Percentiles rank a stretch among this genome's conserved stretches.
Evolutionary conservation across 2,113 vertebrate species (phyloP).

Genomic region (Planiliza haematocheilus): DNA sequence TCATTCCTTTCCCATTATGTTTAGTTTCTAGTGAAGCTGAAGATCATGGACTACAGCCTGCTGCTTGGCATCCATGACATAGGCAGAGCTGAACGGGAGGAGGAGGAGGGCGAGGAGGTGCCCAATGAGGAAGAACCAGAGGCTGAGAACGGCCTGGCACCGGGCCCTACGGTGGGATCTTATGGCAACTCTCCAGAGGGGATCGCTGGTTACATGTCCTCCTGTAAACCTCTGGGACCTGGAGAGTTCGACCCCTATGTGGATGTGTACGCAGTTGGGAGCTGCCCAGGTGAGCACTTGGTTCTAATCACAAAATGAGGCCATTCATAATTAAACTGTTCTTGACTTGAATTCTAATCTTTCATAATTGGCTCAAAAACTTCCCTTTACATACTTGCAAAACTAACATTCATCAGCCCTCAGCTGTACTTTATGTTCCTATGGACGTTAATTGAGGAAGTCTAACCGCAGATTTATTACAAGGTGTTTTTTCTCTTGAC

Average conservation of each 20-base stretch:
- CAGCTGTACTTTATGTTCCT: no score
- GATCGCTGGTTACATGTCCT: constrained; percentile 89
- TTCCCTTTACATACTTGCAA: no score
- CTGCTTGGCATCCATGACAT: constrained; percentile 92
- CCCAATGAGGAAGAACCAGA: constrained; percentile 86
- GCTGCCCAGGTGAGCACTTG: constrained; percentile 84
- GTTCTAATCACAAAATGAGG: background rate
- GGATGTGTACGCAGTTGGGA: constrained; percentile 90
- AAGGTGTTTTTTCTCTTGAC: no score
- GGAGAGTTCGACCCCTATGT: constrained; percentile 91
- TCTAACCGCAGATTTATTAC: no score
- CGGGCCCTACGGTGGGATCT: constrained; percentile 79
- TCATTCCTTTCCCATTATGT: rapidly evolving
- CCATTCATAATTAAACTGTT: rapidly evolving
- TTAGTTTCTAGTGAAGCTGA: constrained; percentile 91
- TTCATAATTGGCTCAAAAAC: no score
- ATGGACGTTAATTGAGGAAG: no score
- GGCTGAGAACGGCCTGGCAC: constrained; percentile 80
- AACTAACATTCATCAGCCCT: no score
- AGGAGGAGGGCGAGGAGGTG: constrained; percentile 84
- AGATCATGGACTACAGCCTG: constrained; percentile 96
- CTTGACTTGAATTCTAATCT: background rate
- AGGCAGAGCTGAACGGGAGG: constrained; percentile 87
- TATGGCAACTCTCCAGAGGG: constrained; percentile 91
- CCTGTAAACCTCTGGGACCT: constrained; percentile 88